phyloP scores from a whole-genome alignment of 2,888 invertebrate genomes.

The Steromphala cineraria region DNA sequence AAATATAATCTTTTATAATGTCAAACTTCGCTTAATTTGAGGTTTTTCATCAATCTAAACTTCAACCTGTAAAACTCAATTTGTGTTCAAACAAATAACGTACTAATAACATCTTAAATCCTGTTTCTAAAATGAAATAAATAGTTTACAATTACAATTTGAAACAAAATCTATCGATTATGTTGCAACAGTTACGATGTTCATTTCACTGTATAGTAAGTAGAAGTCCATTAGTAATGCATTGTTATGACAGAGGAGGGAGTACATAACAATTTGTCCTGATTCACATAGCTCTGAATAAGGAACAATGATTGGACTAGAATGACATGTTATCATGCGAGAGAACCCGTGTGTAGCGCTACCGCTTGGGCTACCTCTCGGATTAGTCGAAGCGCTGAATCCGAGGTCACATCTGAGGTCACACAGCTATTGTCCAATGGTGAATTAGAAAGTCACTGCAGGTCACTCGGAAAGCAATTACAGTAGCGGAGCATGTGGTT shows the following conservation, averaged over 20 bases:
- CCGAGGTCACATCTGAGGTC: neutral
- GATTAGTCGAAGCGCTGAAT: no score
- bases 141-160: no score
- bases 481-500: neutral
- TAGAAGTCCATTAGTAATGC: neutral
- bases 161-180: no score
- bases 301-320: neutral
- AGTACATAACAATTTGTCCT: neutral
- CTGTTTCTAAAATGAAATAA: no score
- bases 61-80: no score
- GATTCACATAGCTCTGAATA: neutral
- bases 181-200: neutral
- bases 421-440: neutral
- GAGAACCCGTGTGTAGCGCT: neutral
- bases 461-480: constrained; percentile 6
- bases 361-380: neutral
- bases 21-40: no score
- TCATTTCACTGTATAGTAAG: neutral
- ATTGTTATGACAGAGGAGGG: neutral
- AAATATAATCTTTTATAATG: no score
- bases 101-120: no score
- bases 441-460: neutral
- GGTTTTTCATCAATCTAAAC: no score
- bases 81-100: no score
- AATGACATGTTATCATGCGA: neutral